These are phyloP conservation scores for Zaprionus vittiger DNA, from an alignment of 1,140 invertebrate genomes.

Conservation along the genomic window DNA sequence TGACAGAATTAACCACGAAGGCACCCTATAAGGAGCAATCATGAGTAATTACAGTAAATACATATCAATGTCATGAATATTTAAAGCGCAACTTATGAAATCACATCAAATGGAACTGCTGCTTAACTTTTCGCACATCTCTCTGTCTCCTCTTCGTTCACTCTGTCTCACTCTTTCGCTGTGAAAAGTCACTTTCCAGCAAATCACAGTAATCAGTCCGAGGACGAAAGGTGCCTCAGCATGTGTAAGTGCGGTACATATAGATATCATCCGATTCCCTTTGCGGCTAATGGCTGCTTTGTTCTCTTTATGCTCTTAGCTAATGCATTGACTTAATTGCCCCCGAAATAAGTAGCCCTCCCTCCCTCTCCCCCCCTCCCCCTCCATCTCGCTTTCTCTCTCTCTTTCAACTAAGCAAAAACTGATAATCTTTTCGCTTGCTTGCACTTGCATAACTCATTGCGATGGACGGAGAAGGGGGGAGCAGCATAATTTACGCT, in stretches of 20 bases:
- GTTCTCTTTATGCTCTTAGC: neutral
- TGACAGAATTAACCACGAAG: neutral
- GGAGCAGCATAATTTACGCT: slow-evolving; percentile 25
- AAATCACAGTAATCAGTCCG: neutral
- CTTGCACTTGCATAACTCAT: slow-evolving; percentile 37
- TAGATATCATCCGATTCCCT: neutral
- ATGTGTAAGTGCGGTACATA: neutral
- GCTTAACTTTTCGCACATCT: neutral
- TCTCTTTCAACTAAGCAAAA: slow-evolving; percentile 12
- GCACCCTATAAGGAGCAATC: neutral
- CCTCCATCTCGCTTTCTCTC: neutral
- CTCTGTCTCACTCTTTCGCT: neutral
- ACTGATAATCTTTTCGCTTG: slow-evolving; percentile 29
- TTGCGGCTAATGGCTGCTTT: slow-evolving; percentile 9
- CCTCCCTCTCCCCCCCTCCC: neutral
- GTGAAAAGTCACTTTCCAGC: neutral
- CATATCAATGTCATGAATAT: neutral
- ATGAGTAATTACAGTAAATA: neutral
- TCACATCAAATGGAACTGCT: neutral
- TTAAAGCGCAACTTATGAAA: neutral
- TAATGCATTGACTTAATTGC: slow-evolving; percentile 31
- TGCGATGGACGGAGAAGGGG: neutral
- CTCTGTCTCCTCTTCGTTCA: neutral
- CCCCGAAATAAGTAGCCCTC: slow-evolving; percentile 21
- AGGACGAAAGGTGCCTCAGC: neutral